phyloP scores from a whole-genome alignment of 2,888 invertebrate species.

The Lamproptera curius region DNA sequence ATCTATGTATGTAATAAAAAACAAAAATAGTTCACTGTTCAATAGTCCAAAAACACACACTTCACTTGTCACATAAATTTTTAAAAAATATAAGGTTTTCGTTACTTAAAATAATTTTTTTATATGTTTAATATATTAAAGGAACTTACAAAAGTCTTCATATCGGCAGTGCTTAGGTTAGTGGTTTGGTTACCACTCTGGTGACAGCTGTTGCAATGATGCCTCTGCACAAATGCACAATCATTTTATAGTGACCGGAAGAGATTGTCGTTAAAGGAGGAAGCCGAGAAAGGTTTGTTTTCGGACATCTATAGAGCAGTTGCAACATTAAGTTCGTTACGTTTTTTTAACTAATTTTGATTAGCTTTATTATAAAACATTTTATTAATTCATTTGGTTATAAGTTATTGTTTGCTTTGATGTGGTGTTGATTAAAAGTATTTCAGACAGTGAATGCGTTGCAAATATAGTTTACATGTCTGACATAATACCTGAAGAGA shows the following conservation, averaged over 20 bases:
- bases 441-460: too few species aligned
- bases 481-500: too few species aligned
- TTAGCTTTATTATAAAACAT: too few species aligned
- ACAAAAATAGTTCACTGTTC: slow-evolving; percentile 1
- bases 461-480: too few species aligned
- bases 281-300: slow-evolving; percentile 56
- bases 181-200: slow-evolving; percentile 37
- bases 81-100: too few species aligned
- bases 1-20: too few species aligned
- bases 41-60: not conserved
- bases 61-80: too few species aligned
- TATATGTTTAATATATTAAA: slow-evolving; percentile 24
- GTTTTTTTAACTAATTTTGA: slow-evolving; percentile 14
- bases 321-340: slow-evolving; percentile 27
- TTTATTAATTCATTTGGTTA: too few species aligned
- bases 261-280: slow-evolving; percentile 52
- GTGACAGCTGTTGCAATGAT: slow-evolving; percentile 52
- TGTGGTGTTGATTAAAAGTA: too few species aligned
- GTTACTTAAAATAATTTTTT: too few species aligned
- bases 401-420: too few species aligned
- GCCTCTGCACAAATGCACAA: slow-evolving; percentile 50
- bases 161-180: slow-evolving; percentile 52
- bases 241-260: slow-evolving; percentile 70
- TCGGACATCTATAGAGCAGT: slow-evolving; percentile 42
- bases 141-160: slow-evolving; percentile 70